phyloP scores from a whole-genome alignment of 2,113 vertebrate genomes.

The Elgaria multicarinata region DNA sequence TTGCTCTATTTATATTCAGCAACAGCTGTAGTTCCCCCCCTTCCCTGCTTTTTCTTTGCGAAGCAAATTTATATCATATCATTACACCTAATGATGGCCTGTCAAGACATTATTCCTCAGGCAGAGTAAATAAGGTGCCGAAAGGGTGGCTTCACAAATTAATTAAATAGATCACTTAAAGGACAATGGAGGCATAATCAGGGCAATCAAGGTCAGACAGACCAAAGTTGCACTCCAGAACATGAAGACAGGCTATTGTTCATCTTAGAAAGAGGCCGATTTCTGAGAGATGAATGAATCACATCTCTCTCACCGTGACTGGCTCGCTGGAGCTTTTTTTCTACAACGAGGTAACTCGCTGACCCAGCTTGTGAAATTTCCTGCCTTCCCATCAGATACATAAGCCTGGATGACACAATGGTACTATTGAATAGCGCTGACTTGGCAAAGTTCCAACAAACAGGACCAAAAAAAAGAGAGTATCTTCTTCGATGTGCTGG shows the following conservation, averaged over 20 bases:
- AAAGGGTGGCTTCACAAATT: not conserved
- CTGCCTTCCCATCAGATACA: constrained; percentile 42
- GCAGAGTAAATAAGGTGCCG: not conserved
- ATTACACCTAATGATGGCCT: not conserved
- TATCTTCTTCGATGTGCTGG: constrained; percentile 52
- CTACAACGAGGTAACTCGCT: constrained; percentile 59
- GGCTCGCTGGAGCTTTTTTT: constrained; percentile 43
- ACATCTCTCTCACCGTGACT: constrained; percentile 53
- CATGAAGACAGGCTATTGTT: constrained; percentile 35
- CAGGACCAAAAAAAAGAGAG: constrained; percentile 50
- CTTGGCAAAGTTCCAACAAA: constrained; percentile 54
- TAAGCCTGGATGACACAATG: constrained; percentile 58
- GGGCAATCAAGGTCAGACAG: constrained; percentile 38
- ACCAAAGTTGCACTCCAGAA: constrained; percentile 23
- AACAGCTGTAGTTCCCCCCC: not conserved
- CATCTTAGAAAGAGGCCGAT: constrained; percentile 48
- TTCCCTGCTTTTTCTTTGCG: not conserved
- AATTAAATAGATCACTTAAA: not conserved
- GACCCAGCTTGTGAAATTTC: constrained; percentile 56
- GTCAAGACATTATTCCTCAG: not conserved
- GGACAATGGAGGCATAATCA: not conserved
- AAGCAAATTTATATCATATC: not conserved
- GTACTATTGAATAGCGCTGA: constrained; percentile 51
- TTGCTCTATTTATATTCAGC: not conserved
- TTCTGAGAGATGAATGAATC: constrained; percentile 37